These are phyloP conservation scores for Eolophus roseicapilla DNA, from an alignment of 2,113 vertebrate species.

Conservation along the genomic window DNA sequence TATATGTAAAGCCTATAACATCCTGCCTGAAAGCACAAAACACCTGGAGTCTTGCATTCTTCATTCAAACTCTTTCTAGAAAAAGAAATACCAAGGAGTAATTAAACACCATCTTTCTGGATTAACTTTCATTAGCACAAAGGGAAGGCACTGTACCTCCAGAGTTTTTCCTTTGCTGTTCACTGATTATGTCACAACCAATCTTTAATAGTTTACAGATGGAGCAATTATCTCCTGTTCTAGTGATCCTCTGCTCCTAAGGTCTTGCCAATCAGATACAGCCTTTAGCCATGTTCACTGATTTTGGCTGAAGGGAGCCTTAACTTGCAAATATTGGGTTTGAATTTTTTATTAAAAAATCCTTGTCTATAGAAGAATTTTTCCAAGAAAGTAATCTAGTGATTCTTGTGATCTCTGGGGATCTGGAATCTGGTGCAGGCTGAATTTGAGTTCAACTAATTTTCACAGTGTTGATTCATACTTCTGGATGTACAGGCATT, in stretches of 20 bases:
- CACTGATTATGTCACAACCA: background rate
- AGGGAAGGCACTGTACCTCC: background rate
- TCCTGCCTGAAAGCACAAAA: background rate
- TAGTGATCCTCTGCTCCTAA: background rate
- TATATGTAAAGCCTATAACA: background rate
- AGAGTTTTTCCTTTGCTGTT: conserved; percentile 34
- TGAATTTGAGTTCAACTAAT: background rate
- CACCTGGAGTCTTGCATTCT: background rate
- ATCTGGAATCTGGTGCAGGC: background rate
- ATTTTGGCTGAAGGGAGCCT: conserved; percentile 13
- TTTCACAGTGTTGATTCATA: background rate
- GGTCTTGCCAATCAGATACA: conserved; percentile 4
- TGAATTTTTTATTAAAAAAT: background rate
- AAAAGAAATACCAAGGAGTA: background rate
- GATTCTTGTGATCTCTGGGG: background rate
- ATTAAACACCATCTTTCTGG: background rate
- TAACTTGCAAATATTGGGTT: conserved; percentile 18
- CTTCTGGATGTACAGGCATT: background rate
- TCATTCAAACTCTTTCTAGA: background rate
- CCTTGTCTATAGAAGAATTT: background rate
- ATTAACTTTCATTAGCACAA: conserved; percentile 21
- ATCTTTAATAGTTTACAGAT: conserved; percentile 34
- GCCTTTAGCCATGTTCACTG: background rate
- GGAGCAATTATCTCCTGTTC: conserved; percentile 1
- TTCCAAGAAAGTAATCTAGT: background rate